Percentiles rank a stretch among this genome's conserved stretches.
phyloP scores from a whole-genome alignment of 2,113 vertebrate species.

The Alethe castanea region DNA sequence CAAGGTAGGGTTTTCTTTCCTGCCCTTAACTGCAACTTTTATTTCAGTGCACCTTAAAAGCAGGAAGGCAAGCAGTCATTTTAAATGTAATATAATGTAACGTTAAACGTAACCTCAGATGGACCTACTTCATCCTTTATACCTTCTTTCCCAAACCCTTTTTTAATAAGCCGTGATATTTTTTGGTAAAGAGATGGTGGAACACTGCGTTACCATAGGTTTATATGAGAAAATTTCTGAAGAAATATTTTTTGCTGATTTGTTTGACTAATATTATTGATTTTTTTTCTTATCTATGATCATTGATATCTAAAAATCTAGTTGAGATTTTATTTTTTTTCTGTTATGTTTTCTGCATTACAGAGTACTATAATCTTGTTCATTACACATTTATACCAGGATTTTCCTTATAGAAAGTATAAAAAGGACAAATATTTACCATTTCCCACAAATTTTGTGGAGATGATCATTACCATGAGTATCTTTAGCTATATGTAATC shows the following conservation, averaged over 20 bases:
- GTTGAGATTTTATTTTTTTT: neutral
- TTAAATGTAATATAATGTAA: neutral
- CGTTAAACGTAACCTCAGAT: neutral
- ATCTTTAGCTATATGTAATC: neutral
- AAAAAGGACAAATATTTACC: neutral
- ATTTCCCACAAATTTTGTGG: neutral
- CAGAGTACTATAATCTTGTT: neutral
- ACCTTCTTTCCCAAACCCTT: neutral
- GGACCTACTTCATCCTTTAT: neutral
- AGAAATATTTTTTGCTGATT: neutral
- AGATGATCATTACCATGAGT: neutral
- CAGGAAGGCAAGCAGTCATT: neutral
- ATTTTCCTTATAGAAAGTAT: neutral
- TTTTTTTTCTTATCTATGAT: neutral
- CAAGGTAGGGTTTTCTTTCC: slow-evolving; percentile 66
- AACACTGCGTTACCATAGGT: neutral
- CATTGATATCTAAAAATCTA: neutral
- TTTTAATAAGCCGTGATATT: neutral
- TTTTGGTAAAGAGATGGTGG: neutral
- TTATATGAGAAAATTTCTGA: neutral
- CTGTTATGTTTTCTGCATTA: neutral
- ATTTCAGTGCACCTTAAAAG: neutral
- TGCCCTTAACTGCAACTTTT: neutral
- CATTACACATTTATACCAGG: neutral
- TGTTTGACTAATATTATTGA: neutral